Conservation (phyloP, 2,797 vertebrate genomes). For the Sebastolobus alascanus region DNA sequence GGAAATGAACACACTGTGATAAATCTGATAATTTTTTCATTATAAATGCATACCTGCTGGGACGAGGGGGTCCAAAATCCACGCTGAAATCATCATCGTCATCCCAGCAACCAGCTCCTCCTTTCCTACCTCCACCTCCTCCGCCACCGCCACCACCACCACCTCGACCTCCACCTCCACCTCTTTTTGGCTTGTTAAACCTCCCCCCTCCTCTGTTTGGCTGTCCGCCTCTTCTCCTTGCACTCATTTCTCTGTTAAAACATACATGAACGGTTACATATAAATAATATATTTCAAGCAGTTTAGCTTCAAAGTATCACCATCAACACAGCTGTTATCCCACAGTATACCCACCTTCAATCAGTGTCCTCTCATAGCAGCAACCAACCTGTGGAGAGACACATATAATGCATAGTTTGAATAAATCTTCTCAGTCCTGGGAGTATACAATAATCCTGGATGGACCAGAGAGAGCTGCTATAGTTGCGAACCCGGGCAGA, state of each 20-base stretch:
- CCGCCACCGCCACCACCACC: slow-evolving; percentile 55
- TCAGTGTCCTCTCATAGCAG: slow-evolving; percentile 59
- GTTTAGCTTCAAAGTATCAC: neutral
- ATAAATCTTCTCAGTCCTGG: neutral
- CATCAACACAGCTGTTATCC: neutral
- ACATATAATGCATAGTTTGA: neutral
- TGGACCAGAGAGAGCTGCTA: slow-evolving; percentile 16
- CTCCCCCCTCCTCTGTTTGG: slow-evolving; percentile 86
- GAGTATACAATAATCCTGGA: slow-evolving; percentile 3
- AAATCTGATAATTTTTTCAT: neutral
- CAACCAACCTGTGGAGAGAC: slow-evolving; percentile 52
- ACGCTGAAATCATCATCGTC: slow-evolving; percentile 93
- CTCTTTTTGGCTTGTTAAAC: slow-evolving; percentile 84
- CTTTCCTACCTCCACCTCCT: slow-evolving; percentile 84
- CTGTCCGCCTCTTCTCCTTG: slow-evolving; percentile 78
- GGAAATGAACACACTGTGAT: neutral
- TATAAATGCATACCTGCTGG: slow-evolving; percentile 77
- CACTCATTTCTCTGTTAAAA: slow-evolving; percentile 70
- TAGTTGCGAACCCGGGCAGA: slow-evolving; percentile 7
- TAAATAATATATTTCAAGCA: neutral
- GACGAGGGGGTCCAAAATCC: slow-evolving; percentile 80
- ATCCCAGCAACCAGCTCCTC: slow-evolving; percentile 87
- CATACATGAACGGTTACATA: slow-evolving; percentile 9
- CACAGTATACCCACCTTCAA: slow-evolving; percentile 52
- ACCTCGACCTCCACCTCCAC: slow-evolving; percentile 53